These are phyloP conservation scores for Sphinx pinastri DNA, from an alignment of 2,888 invertebrate genomes.

Conservation along the genomic window DNA sequence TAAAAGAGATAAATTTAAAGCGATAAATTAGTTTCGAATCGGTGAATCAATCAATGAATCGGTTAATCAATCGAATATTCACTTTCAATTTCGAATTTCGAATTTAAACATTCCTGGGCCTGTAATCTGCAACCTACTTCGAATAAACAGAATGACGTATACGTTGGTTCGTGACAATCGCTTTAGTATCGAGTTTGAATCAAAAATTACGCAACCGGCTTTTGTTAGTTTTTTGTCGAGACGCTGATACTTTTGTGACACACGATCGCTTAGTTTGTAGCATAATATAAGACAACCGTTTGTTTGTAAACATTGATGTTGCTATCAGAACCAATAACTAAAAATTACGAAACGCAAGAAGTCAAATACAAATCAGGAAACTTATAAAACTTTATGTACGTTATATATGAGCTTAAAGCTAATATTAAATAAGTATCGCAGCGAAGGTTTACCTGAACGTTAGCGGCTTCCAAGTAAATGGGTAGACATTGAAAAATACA, in stretches of 20 bases:
- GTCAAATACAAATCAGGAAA: not conserved
- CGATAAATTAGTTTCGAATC: not conserved
- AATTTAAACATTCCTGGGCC: not conserved
- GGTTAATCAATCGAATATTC: not conserved
- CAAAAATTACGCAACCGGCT: slow-evolving; percentile 49
- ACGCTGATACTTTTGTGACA: slow-evolving; percentile 37
- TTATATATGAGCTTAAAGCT: too few relatives aligned
- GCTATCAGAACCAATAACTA: too few relatives aligned
- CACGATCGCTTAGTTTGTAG: slow-evolving; percentile 30
- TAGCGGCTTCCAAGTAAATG: slow-evolving; percentile 6
- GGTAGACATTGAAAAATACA: slow-evolving; percentile 27
- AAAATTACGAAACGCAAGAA: not conserved
- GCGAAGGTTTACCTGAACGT: slow-evolving; percentile 11
- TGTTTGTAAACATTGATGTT: not conserved
- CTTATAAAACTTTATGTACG: not conserved
- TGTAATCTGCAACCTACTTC: slow-evolving; percentile 11
- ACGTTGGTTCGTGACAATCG: slow-evolving; percentile 44
- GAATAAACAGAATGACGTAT: slow-evolving; percentile 28
- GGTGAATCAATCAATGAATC: not conserved
- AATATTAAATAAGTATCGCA: not conserved
- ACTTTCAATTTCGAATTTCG: not conserved
- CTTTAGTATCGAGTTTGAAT: slow-evolving; percentile 45
- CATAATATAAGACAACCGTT: not conserved
- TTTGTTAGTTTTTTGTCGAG: slow-evolving; percentile 45
- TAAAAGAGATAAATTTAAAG: too few relatives aligned